phyloP scores from a whole-genome alignment of 2,113 vertebrate genomes.

The Mugil cephalus region DNA sequence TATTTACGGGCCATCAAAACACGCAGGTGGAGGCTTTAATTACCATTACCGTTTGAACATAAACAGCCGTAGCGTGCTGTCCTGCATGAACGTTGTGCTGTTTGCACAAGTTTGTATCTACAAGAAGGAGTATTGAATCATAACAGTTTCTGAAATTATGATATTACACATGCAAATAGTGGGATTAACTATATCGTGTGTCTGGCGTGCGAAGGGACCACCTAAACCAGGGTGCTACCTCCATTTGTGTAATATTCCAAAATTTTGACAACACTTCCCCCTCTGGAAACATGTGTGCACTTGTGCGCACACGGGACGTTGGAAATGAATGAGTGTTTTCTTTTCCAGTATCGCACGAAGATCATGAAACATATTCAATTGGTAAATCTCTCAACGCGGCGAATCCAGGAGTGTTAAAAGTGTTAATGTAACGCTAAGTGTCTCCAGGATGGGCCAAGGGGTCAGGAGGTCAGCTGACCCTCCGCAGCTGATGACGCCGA shows the following conservation, averaged over 20 bases:
- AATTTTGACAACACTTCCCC: conserved; percentile 15
- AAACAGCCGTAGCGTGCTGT: conserved; percentile 41
- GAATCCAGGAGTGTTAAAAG: background rate
- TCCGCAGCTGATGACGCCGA: conserved; percentile 32
- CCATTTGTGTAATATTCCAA: conserved; percentile 11
- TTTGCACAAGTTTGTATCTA: conserved; percentile 32
- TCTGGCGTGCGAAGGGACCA: conserved; percentile 16
- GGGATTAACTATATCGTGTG: conserved; percentile 36
- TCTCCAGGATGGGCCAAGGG: conserved; percentile 15
- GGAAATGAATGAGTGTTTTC: conserved; percentile 18
- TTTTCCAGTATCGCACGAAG: conserved; percentile 6
- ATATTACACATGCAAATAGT: conserved; percentile 50
- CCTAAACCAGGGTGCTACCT: conserved; percentile 1
- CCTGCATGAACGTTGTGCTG: conserved; percentile 19
- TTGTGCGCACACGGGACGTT: background rate
- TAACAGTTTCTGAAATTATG: conserved; percentile 50
- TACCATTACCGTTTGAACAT: conserved; percentile 59
- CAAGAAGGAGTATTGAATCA: conserved; percentile 19
- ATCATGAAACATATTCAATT: conserved; percentile 16
- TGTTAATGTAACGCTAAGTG: background rate
- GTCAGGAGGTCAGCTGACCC: conserved; percentile 65
- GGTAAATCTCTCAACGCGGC: background rate
- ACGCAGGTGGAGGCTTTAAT: conserved; percentile 73
- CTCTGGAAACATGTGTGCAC: conserved; percentile 4
- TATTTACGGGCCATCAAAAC: conserved; percentile 67